Percentiles rank a stretch among this genome's conserved stretches.
Evolutionary conservation across 2,113 vertebrate species (phyloP).

Genomic region (Cichladusa arquata): DNA sequence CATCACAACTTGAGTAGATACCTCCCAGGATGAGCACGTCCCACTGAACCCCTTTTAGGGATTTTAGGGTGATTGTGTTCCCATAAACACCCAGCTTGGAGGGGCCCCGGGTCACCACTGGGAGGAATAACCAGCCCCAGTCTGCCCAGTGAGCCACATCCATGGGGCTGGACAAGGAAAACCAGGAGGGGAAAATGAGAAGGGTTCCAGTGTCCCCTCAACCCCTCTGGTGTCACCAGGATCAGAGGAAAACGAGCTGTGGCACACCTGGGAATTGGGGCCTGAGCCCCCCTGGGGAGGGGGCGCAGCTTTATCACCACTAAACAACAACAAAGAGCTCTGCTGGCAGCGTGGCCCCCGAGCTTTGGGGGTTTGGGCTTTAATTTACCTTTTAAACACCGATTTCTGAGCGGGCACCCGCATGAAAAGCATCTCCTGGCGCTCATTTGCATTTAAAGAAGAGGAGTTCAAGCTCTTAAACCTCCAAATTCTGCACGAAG

Average conservation of each 20-base stretch:
- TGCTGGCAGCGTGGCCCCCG: not conserved
- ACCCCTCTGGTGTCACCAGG: rapidly evolving
- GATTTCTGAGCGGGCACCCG: not conserved
- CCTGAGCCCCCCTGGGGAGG: not conserved
- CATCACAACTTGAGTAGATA: not conserved
- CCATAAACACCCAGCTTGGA: not conserved
- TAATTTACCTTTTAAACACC: not conserved
- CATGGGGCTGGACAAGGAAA: rapidly evolving
- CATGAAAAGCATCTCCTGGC: not conserved
- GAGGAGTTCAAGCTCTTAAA: not conserved
- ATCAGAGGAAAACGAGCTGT: not conserved
- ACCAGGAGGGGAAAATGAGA: not conserved
- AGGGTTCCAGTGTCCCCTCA: not conserved
- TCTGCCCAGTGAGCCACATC: not conserved
- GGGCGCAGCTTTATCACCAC: not conserved
- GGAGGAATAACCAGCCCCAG: not conserved
- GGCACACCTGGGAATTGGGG: not conserved
- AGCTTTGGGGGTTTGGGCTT: not conserved
- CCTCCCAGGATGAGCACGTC: not conserved
- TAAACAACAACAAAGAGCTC: not conserved
- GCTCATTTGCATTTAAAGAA: not conserved
- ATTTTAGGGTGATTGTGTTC: not conserved
- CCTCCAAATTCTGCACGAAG: not conserved
- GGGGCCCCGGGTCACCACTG: rapidly evolving
- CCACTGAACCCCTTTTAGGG: not conserved